A percentile compares a stretch with the other conserved stretches of the same genome.
Evolutionary conservation across 2,888 invertebrate species (phyloP).

Genomic region (Perithous albicinctus): DNA sequence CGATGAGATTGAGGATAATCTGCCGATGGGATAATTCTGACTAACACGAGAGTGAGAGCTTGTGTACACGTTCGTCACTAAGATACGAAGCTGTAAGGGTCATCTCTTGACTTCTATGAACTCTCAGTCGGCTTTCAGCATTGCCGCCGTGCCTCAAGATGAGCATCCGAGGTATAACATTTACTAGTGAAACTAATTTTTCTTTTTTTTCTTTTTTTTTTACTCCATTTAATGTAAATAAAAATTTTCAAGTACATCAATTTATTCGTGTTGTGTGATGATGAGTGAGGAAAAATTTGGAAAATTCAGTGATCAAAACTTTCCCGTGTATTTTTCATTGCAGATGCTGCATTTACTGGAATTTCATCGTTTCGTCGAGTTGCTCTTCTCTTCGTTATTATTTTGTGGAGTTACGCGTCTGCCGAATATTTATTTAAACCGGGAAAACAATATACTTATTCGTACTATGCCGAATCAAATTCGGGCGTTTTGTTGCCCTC

Average conservation of each 20-base stretch:
- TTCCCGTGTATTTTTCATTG: constrained; percentile 19
- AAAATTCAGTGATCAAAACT: not conserved
- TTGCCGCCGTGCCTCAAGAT: constrained; percentile 78
- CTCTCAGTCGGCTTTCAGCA: constrained; percentile 77
- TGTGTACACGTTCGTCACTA: constrained; percentile 71
- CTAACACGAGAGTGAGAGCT: constrained; percentile 69
- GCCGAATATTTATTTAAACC: constrained; percentile 75
- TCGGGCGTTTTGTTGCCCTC: constrained; percentile 81
- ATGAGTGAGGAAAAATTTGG: not conserved
- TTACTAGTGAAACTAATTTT: not conserved
- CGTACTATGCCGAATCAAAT: constrained; percentile 79
- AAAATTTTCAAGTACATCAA: not conserved
- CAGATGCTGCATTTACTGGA: constrained; percentile 32
- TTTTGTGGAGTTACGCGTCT: constrained; percentile 44
- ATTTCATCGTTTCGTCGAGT: constrained; percentile 20
- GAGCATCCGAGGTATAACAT: constrained; percentile 53
- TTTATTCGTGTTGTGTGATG: not conserved
- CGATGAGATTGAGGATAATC: constrained; percentile 77
- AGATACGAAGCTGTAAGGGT: constrained; percentile 81
- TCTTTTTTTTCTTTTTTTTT: too few relatives aligned
- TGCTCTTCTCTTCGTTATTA: constrained; percentile 10
- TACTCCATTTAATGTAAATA: not conserved
- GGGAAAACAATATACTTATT: constrained; percentile 80
- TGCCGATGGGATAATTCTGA: constrained; percentile 77
- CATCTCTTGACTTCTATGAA: constrained; percentile 81